These are phyloP conservation scores for Phoronis australis DNA, from an alignment of 2,888 invertebrate species.

Conservation along the genomic window DNA sequence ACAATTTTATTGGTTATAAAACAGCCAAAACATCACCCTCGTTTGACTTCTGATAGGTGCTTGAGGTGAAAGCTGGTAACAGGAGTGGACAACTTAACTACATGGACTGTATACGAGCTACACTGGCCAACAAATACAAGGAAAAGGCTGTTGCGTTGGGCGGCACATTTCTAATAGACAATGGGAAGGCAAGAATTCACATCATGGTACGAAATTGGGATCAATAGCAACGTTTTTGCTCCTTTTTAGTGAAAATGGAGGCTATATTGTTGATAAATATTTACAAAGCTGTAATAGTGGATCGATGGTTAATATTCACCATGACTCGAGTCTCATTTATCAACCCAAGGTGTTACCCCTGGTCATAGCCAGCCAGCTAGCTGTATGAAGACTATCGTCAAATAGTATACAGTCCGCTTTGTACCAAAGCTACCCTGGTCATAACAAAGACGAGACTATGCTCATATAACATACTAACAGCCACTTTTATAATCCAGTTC, in stretches of 20 bases:
- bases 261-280: not conserved
- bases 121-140: slow-evolving; percentile 62
- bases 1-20: not conserved
- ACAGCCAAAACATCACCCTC: too few species aligned
- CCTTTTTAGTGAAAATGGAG: not conserved
- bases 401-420: too few species aligned
- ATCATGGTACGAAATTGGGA: slow-evolving; percentile 66
- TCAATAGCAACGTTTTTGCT: not conserved
- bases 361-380: not conserved
- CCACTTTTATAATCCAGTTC: too few species aligned
- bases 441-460: too few species aligned
- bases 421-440: too few species aligned
- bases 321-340: too few species aligned
- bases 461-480: too few species aligned
- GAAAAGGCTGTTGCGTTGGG: slow-evolving; percentile 76
- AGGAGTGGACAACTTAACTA: slow-evolving; percentile 52
- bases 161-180: slow-evolving; percentile 77
- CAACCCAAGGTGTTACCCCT: not conserved
- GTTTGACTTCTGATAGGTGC: slow-evolving; percentile 58
- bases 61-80: slow-evolving; percentile 53
- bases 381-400: not conserved
- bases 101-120: slow-evolving; percentile 47
- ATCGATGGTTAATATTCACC: too few species aligned
- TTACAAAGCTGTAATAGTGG: too few species aligned
- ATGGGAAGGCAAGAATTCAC: slow-evolving; percentile 82